A percentile compares a stretch with the other conserved stretches of the same genome.
phyloP scores from a whole-genome alignment of 1,140 invertebrate species.

The Pachypsylla venusta region DNA sequence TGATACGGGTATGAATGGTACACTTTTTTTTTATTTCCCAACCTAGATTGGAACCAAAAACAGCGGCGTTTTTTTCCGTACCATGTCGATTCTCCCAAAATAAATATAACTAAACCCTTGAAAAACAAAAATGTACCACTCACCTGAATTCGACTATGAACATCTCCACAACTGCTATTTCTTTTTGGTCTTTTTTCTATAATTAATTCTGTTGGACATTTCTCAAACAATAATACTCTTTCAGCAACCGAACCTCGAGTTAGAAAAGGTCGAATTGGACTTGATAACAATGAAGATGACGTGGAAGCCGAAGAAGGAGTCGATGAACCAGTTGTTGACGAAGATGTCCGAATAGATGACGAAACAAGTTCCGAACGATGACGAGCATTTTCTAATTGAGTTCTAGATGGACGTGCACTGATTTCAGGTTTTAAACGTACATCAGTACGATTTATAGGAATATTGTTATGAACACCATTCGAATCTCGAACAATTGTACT shows the following conservation, averaged over 20 bases:
- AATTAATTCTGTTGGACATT: slow-evolving; percentile 65
- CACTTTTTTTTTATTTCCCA: too few relatives aligned
- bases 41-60: too few relatives aligned
- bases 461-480: neutral
- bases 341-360: neutral
- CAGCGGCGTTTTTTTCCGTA: too few relatives aligned
- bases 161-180: slow-evolving; percentile 39
- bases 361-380: neutral
- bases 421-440: too few relatives aligned
- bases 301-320: neutral
- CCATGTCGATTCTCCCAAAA: too few relatives aligned
- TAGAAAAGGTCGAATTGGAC: slow-evolving; percentile 68
- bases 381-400: too few relatives aligned
- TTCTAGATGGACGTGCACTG: too few relatives aligned
- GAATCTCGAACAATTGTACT: too few relatives aligned
- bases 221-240: slow-evolving; percentile 78
- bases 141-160: slow-evolving; percentile 56
- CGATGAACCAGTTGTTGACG: neutral
- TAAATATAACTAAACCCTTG: neutral
- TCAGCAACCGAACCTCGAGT: slow-evolving; percentile 82
- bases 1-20: too few relatives aligned
- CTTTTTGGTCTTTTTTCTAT: slow-evolving; percentile 45
- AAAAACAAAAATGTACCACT: slow-evolving; percentile 17
- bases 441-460: neutral
- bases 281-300: slow-evolving; percentile 21